Base-by-base conservation (phyloP, 1,140 invertebrate species). In the Bilobella aurantiaca region DNA sequence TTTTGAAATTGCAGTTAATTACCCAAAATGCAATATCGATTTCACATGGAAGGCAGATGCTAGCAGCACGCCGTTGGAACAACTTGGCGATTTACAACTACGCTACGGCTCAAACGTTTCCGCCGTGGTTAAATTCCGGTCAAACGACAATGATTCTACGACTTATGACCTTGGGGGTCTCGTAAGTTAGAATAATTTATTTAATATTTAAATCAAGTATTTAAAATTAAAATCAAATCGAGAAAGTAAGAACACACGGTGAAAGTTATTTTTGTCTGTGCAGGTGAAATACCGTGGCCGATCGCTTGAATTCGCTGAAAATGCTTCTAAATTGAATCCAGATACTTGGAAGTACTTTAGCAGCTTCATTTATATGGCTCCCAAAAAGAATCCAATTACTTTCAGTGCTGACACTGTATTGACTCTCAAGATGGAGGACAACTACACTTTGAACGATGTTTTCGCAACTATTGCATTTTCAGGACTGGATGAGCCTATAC, bases 361-460 rank as follows among this genome's bases (percentile, higher is more conserved):
- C 60, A 21, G 60, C 63, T 23, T 32, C 28, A 14, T 28, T 69
- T 16, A 49, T 64, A 66, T 56, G 66, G 62, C 63, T 32, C 31
- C 34, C 59, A 34, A 28, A 62, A 21, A 34, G 30, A 14, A 5
- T 25, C 8, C 59, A 8, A 42, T 62, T 27, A 62, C 32, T 3
- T 68, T 67, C 42, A 62, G 68, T 14, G 66, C 64, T 29, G 62
- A 66, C 32, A 68, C 68, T 8, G 65, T 66, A 12, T 37, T 73
- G 16, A 46, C 28, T 12, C 31, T 67, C 12, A 63, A 49, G 34
- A 23, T 29, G 21, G 66, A 65, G 29, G 61, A 58, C 30, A 31
- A 46, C 14, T 61, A 69, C 28, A n/a, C 62, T 3, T 42, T 65
- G 28, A 60, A 28, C 47, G 18, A 64, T 18, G 18, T 72, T 16